phyloP scores from a whole-genome alignment of 2,113 vertebrate species.

The Mastomys natalensis region DNA sequence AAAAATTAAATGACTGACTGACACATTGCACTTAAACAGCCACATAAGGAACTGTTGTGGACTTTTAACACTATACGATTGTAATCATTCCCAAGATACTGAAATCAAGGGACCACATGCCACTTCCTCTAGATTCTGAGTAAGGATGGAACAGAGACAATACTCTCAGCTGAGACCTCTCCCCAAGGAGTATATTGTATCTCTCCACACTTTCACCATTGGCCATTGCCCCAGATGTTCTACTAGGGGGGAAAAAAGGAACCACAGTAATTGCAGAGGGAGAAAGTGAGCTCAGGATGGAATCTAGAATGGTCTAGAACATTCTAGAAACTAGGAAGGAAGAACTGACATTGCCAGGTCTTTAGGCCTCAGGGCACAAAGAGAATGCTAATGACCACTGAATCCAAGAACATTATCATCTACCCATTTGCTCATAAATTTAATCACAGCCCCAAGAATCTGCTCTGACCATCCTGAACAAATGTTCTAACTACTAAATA shows the following conservation, averaged over 20 bases:
- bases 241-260: neutral
- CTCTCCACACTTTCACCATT: accelerated
- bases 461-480: neutral
- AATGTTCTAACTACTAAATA: neutral
- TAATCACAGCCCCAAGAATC: neutral
- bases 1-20: neutral
- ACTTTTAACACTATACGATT: neutral
- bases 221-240: neutral
- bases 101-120: neutral
- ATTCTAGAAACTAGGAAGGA: neutral
- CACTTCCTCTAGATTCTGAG: neutral
- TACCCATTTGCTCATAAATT: too few relatives aligned
- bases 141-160: neutral
- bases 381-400: neutral
- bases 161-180: neutral
- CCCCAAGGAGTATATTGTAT: neutral
- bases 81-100: neutral
- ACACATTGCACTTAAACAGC: neutral
- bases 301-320: neutral
- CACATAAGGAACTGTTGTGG: accelerated
- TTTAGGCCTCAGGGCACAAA: neutral
- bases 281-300: neutral
- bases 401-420: neutral
- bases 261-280: too few relatives aligned
- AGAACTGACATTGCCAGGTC: neutral